Percentiles rank a stretch among this genome's conserved stretches.
These are phyloP conservation scores for Tamandua tetradactyla DNA, from an alignment of 2,797 vertebrate genomes.

Conservation along the genomic window DNA sequence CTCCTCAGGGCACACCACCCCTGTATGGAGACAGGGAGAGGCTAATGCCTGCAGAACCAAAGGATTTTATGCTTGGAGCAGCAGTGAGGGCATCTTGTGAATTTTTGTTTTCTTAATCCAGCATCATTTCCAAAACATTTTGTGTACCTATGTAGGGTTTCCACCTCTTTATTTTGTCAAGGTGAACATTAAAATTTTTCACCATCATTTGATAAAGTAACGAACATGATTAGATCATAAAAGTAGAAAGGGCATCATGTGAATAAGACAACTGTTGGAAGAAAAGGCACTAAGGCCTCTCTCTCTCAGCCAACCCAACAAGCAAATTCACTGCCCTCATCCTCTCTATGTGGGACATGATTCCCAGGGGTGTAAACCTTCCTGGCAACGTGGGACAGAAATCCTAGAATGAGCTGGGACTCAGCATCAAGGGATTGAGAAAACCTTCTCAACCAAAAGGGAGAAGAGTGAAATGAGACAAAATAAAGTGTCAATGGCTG, in stretches of 20 bases:
- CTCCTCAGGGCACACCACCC: accelerated
- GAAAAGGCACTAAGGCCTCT: too few species aligned
- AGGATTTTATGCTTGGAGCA: not conserved
- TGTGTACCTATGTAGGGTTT: not conserved
- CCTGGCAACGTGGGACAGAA: too few species aligned
- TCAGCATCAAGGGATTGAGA: too few species aligned
- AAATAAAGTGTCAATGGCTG: too few species aligned
- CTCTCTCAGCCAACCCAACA: too few species aligned
- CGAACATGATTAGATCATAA: not conserved
- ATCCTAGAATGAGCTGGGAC: too few species aligned
- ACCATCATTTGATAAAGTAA: not conserved
- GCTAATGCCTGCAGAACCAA: accelerated
- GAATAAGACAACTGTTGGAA: not conserved
- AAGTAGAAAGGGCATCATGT: not conserved
- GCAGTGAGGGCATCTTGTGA: not conserved
- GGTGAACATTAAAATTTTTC: not conserved
- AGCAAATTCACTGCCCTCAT: too few species aligned
- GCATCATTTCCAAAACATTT: not conserved
- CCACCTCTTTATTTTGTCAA: not conserved
- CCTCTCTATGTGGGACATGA: too few species aligned
- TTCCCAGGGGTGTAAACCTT: too few species aligned
- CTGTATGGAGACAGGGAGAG: accelerated
- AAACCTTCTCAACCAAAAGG: too few species aligned
- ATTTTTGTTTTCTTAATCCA: not conserved
- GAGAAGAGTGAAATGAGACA: too few species aligned